These are phyloP conservation scores for Sinella curviseta DNA, from an alignment of 1,140 invertebrate species.

Conservation along the genomic window DNA sequence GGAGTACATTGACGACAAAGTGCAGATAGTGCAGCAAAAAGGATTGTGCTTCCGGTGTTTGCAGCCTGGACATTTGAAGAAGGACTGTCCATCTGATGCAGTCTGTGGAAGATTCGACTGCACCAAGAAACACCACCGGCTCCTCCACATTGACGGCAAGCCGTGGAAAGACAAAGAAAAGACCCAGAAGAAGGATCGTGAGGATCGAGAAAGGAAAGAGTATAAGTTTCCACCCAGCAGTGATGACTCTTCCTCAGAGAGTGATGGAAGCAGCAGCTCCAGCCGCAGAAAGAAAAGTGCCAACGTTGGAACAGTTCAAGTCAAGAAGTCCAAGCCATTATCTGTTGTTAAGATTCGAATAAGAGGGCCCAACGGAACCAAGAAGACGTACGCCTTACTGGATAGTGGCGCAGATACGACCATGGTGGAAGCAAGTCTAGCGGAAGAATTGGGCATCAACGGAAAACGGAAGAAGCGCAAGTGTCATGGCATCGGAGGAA, in stretches of 20 bases:
- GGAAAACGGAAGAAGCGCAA: not conserved
- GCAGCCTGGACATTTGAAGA: not conserved
- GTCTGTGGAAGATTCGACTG: not conserved
- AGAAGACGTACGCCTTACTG: not conserved
- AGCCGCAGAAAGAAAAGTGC: too few relatives aligned
- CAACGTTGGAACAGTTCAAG: not conserved
- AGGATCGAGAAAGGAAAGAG: not conserved
- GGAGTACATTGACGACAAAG: not conserved
- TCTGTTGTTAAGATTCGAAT: not conserved
- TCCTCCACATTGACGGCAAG: not conserved
- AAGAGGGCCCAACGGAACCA: not conserved
- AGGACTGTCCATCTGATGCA: not conserved
- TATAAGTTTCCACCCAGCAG: too few relatives aligned
- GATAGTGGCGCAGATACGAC: not conserved
- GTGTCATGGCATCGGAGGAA: not conserved
- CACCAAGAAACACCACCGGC: not conserved
- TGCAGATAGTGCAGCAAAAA: not conserved
- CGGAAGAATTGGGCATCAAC: not conserved
- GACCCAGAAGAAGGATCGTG: not conserved
- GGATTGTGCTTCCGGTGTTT: not conserved
- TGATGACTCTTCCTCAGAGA: not conserved
- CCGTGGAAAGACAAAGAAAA: too few relatives aligned
- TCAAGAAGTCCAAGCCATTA: not conserved
- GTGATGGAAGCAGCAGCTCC: not conserved
- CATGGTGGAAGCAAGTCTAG: not conserved